phyloP scores from a whole-genome alignment of 2,797 vertebrate genomes.

The Clarias platycephalus region DNA sequence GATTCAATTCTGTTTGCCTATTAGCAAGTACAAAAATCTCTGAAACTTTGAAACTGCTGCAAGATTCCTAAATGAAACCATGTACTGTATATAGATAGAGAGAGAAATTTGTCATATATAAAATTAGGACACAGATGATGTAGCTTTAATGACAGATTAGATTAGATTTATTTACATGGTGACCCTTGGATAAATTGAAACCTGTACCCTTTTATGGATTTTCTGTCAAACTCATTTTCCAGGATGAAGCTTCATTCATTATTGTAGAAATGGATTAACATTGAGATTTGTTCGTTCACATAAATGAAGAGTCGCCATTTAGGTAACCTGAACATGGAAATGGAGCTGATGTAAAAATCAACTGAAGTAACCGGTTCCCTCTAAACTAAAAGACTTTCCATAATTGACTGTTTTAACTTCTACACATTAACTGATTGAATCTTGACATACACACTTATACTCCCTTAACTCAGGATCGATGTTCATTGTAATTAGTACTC shows the following conservation, averaged over 20 bases:
- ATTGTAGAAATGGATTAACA: neutral
- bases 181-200: neutral
- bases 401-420: neutral
- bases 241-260: neutral
- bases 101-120: too few relatives aligned
- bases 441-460: neutral
- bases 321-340: neutral
- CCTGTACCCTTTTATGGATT: neutral
- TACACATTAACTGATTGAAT: neutral
- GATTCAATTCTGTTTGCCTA: neutral
- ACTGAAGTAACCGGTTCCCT: too few relatives aligned
- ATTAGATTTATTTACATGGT: neutral
- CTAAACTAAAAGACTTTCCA: neutral
- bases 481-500: too few relatives aligned
- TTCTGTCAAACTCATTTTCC: neutral
- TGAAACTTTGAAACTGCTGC: neutral
- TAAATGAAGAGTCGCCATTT: neutral
- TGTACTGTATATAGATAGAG: too few relatives aligned
- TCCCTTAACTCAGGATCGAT: neutral
- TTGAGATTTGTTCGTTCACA: neutral
- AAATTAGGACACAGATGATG: neutral
- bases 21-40: neutral
- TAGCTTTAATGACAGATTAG: neutral
- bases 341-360: neutral
- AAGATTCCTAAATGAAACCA: too few relatives aligned